Conservation (phyloP, 1,140 invertebrate genomes). For the Hermetia illucens region DNA sequence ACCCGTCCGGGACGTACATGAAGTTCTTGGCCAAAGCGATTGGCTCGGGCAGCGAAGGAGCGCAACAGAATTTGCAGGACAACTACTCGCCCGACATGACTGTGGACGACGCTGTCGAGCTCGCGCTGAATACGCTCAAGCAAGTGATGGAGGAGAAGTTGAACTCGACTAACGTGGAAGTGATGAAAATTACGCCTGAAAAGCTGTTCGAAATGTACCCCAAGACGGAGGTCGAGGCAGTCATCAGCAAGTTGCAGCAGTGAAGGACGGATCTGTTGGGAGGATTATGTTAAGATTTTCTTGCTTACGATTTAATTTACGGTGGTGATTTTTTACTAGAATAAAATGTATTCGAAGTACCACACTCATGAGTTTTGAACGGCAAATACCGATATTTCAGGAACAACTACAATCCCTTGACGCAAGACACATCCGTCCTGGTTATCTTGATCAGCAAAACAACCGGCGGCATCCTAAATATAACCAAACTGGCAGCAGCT, state of each 20-base stretch:
- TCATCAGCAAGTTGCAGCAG: slow-evolving; percentile 41
- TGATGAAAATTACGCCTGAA: slow-evolving; percentile 81
- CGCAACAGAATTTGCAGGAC: slow-evolving; percentile 86
- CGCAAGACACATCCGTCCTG: no score
- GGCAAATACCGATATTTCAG: no score
- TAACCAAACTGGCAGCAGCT: no score
- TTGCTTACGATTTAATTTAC: slow-evolving; percentile 25
- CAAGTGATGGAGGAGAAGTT: slow-evolving; percentile 99
- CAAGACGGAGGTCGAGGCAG: slow-evolving; percentile 80
- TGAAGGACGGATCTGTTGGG: no score
- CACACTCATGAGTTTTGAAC: no score
- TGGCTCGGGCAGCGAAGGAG: slow-evolving; percentile 97
- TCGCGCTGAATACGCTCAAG: slow-evolving; percentile 88
- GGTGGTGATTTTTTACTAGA: slow-evolving; percentile 6
- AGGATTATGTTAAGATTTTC: no score
- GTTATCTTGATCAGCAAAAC: no score
- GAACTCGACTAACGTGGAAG: slow-evolving; percentile 94
- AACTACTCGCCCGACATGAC: slow-evolving; percentile 71
- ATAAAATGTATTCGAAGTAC: no score
- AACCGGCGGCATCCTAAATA: no score
- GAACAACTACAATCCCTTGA: no score
- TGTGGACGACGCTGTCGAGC: slow-evolving; percentile 86
- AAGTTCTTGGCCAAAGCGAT: slow-evolving; percentile 98
- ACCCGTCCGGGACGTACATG: slow-evolving; percentile 95
- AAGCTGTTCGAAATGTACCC: slow-evolving; percentile 80